Percentiles rank a stretch among this genome's conserved stretches.
Evolutionary conservation across 2,888 invertebrate genomes (phyloP).

Genomic region (Coremacera marginata): DNA sequence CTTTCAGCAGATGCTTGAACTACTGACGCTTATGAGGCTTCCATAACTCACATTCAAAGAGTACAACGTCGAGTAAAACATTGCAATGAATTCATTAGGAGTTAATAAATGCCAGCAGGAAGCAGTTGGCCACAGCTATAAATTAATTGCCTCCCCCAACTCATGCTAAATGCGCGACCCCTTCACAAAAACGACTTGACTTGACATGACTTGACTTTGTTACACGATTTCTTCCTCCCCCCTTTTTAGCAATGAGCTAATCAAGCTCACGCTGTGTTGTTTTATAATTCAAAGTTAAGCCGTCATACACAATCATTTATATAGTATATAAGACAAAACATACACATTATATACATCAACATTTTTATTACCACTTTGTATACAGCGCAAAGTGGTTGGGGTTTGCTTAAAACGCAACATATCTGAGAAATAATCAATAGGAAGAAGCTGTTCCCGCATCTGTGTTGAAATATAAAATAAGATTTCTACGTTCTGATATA

Average conservation of each 20-base stretch:
- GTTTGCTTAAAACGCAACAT: background rate
- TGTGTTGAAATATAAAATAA: too few species aligned
- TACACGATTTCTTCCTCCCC: background rate
- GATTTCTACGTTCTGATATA: too few species aligned
- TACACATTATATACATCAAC: background rate
- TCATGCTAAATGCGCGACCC: background rate
- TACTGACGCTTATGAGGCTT: background rate
- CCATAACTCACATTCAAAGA: background rate
- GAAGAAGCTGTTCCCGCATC: too few species aligned
- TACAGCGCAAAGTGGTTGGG: background rate
- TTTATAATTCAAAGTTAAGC: conserved; percentile 13
- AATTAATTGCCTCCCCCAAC: conserved; percentile 54
- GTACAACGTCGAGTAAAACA: conserved; percentile 33
- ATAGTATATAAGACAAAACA: background rate
- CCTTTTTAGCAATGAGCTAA: background rate
- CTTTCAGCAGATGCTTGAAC: background rate
- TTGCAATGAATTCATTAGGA: conserved; percentile 51
- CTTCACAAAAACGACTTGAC: background rate
- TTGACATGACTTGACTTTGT: conserved; percentile 20
- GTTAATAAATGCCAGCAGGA: conserved; percentile 55
- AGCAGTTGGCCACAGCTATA: conserved; percentile 47
- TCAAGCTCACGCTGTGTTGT: conserved; percentile 7
- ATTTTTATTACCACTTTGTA: background rate
- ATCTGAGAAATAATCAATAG: background rate
- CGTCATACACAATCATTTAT: background rate